These are phyloP conservation scores for Trachythela sp. DNA, from an alignment of 64 coral and sea anemone species.

Conservation along the genomic window DNA sequence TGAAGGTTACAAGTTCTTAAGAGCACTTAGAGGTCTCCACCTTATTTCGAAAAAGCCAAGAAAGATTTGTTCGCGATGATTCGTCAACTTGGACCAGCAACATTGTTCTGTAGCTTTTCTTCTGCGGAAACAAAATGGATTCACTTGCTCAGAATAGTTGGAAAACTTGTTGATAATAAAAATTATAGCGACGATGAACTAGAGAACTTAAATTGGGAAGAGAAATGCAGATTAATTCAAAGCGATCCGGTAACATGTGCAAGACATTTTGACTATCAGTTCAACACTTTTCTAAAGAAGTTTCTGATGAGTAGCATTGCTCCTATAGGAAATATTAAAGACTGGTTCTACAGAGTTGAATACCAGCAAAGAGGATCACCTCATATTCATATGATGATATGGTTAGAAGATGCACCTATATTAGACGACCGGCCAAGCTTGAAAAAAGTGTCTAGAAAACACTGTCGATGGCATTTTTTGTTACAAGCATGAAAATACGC, in stretches of 20 bases:
- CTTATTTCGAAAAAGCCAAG: not conserved
- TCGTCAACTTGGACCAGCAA: not conserved
- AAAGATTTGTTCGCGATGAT: no score
- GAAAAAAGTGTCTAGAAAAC: no score
- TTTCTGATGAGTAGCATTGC: not conserved
- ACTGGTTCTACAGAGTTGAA: not conserved
- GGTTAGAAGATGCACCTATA: not conserved
- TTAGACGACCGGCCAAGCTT: no score
- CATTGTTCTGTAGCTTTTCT: not conserved
- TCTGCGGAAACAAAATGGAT: no score
- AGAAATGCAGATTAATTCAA: not conserved
- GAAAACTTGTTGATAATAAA: no score
- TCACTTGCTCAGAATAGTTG: no score
- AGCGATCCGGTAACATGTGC: not conserved
- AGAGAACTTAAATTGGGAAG: not conserved
- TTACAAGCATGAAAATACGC: no score
- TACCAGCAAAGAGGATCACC: not conserved
- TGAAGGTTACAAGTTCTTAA: not conserved
- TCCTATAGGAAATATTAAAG: not conserved
- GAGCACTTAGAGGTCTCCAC: not conserved
- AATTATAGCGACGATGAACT: not conserved
- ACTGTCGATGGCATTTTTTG: no score
- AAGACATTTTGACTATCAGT: not conserved
- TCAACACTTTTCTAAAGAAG: not conserved
- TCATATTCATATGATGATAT: constrained; percentile 1